Conservation (phyloP, 2,797 vertebrate species). For the Melanotaenia trifasciata region DNA sequence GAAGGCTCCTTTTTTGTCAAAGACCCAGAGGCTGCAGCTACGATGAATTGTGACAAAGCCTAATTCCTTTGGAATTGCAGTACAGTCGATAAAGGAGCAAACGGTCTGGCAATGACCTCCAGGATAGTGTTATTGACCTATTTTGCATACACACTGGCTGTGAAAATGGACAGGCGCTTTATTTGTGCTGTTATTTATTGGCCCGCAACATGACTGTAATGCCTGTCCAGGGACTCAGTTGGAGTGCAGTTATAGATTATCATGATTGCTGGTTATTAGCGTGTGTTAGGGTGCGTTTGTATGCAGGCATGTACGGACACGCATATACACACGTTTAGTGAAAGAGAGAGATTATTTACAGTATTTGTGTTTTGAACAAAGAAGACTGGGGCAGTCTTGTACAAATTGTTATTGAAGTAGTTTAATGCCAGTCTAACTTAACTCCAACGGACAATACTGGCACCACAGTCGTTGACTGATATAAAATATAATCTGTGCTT, state of each 20-base stretch:
- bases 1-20: conserved; percentile 78
- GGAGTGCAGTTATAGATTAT: conserved; percentile 87
- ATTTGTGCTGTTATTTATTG: conserved; percentile 85
- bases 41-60: conserved; percentile 84
- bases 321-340: conserved; percentile 18
- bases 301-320: conserved; percentile 12
- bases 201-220: conserved; percentile 83
- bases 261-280: conserved; percentile 84
- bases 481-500: conserved; percentile 46
- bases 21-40: conserved; percentile 73
- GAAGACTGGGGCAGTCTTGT: conserved; percentile 75
- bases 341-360: conserved; percentile 63
- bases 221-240: conserved; percentile 84
- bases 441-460: conserved; percentile 66
- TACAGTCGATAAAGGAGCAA: conserved; percentile 83
- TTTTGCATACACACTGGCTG: conserved; percentile 86
- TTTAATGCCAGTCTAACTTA: conserved; percentile 59
- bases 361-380: conserved; percentile 72
- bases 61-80: conserved; percentile 83
- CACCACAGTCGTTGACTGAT: conserved; percentile 32
- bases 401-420: conserved; percentile 73
- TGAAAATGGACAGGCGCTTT: conserved; percentile 84
- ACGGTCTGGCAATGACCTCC: conserved; percentile 82
- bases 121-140: conserved; percentile 84
- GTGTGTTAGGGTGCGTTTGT: conserved; percentile 47